Conservation (phyloP, 2,797 vertebrate species). For the Phoxinus dragarum region DNA sequence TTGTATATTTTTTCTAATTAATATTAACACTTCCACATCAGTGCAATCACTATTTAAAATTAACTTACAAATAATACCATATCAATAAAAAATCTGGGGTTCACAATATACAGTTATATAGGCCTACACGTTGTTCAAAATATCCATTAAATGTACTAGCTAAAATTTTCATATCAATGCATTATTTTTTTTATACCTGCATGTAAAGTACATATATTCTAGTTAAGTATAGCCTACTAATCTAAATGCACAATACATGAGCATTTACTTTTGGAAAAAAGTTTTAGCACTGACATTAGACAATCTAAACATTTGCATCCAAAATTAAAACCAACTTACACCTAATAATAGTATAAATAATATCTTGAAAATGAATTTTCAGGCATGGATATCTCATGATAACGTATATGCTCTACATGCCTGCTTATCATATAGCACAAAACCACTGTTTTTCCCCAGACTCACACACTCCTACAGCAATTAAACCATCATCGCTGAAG, state of each 20-base stretch:
- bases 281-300: neutral
- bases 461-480: slow-evolving; percentile 44
- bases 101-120: neutral
- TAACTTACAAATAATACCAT: neutral
- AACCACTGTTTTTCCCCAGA: slow-evolving; percentile 39
- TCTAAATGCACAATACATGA: neutral
- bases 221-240: neutral
- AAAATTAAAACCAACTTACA: neutral
- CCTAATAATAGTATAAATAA: neutral
- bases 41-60: neutral
- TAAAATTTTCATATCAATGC: no score
- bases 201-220: neutral
- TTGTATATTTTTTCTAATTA: neutral
- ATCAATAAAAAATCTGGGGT: neutral
- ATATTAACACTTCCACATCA: neutral
- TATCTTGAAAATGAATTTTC: neutral
- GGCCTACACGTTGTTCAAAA: neutral
- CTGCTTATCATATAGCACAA: slow-evolving; percentile 35
- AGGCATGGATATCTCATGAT: neutral
- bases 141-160: neutral
- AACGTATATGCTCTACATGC: neutral
- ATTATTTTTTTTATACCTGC: no score
- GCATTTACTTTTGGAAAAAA: neutral
- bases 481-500: slow-evolving; percentile 45
- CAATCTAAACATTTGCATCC: neutral